Evolutionary conservation across 2,888 invertebrate species (phyloP).

Genomic region (Tachystola acroxantha): DNA sequence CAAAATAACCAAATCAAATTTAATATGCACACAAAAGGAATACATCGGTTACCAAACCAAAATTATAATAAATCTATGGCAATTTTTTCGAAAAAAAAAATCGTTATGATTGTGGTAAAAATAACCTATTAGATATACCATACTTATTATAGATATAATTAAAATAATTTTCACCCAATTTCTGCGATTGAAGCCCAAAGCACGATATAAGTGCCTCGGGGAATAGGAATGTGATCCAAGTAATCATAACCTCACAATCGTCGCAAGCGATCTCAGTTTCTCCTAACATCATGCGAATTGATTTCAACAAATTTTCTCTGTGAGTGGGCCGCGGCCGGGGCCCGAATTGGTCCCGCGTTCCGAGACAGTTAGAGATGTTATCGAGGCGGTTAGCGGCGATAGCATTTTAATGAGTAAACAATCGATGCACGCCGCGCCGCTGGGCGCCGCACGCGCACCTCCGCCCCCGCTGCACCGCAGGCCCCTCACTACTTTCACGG

Average conservation of each 20-base stretch:
- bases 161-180: too few species aligned
- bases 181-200: too few species aligned
- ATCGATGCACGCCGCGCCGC: conserved; percentile 73
- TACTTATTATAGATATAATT: too few species aligned
- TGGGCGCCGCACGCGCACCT: conserved; percentile 67
- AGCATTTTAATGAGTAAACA: conserved; percentile 78
- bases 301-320: conserved; percentile 37
- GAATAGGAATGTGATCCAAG: too few species aligned
- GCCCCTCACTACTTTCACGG: conserved; percentile 26
- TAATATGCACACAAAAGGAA: too few species aligned
- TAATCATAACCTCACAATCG: conserved; percentile 1
- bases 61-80: too few species aligned
- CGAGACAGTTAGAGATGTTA: conserved; percentile 72
- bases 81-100: too few species aligned
- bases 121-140: too few species aligned
- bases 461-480: conserved; percentile 14
- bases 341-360: conserved; percentile 27
- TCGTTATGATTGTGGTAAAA: too few species aligned
- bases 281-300: conserved; percentile 8
- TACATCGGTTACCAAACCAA: too few species aligned
- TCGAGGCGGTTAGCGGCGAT: conserved; percentile 62
- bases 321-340: conserved; percentile 22
- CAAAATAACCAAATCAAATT: too few species aligned
- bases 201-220: too few species aligned
- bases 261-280: conserved; percentile 9